phyloP scores from a whole-genome alignment of 2,888 invertebrate species.

The Xestia sexstrigata region DNA sequence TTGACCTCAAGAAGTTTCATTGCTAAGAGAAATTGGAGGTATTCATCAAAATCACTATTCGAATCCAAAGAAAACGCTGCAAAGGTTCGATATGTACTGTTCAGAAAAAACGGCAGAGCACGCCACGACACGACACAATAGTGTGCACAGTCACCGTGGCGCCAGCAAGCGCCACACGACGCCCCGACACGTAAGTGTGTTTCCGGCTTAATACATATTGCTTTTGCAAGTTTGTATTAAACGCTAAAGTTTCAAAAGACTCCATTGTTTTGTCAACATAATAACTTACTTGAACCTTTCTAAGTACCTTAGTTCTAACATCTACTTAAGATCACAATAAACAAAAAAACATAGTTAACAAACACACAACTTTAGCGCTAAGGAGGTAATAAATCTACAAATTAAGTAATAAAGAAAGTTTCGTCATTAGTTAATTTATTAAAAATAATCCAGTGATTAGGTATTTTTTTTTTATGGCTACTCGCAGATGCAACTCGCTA shows the following conservation, averaged over 20 bases:
- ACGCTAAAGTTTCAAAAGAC: background rate
- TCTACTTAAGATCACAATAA: background rate
- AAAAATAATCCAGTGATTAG: background rate
- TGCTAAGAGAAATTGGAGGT: too few species aligned
- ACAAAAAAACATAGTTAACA: background rate
- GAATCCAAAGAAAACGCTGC: too few species aligned
- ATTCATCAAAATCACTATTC: too few species aligned
- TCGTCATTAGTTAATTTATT: background rate
- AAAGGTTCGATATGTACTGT: too few species aligned
- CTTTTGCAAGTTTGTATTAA: background rate
- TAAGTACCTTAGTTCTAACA: background rate
- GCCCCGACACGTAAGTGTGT: too few species aligned
- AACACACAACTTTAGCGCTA: background rate
- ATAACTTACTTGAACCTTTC: background rate
- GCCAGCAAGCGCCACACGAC: too few species aligned
- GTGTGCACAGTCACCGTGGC: too few species aligned
- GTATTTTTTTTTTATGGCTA: too few species aligned
- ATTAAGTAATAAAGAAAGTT: background rate
- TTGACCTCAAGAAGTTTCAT: too few species aligned
- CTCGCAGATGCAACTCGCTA: too few species aligned
- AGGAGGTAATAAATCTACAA: background rate
- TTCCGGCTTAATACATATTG: background rate
- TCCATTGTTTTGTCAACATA: background rate
- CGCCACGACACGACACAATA: too few species aligned
- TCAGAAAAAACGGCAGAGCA: too few species aligned